Percentiles rank a stretch among this genome's conserved stretches.
Conservation (phyloP, 2,797 vertebrate genomes). For the Crenichthys baileyi region DNA sequence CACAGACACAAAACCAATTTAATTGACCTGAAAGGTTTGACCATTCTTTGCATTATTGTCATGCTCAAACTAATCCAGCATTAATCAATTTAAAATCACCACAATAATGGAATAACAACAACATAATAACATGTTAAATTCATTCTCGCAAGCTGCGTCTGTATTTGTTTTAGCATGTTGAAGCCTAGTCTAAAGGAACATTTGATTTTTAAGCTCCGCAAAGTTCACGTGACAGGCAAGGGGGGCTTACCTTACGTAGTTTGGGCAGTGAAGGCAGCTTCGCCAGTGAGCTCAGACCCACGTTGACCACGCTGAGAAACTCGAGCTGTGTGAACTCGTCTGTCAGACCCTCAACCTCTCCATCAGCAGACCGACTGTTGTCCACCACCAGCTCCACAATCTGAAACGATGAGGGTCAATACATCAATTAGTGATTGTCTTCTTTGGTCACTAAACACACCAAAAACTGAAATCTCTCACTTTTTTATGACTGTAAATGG, state of each 20-base stretch:
- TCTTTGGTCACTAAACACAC: not conserved
- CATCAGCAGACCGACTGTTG: slow-evolving; percentile 91
- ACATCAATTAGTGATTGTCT: not conserved
- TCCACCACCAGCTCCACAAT: slow-evolving; percentile 90
- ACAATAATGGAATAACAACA: no score
- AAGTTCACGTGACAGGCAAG: not conserved
- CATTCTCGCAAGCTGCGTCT: no score
- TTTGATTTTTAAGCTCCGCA: not conserved
- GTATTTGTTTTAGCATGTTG: not conserved
- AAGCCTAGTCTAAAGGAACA: not conserved
- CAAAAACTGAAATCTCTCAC: not conserved
- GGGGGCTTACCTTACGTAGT: slow-evolving; percentile 85
- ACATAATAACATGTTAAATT: no score
- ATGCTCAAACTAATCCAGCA: no score
- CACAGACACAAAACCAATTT: not conserved
- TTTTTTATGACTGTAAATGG: not conserved
- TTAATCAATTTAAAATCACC: no score
- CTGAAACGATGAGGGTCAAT: not conserved
- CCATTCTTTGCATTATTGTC: no score
- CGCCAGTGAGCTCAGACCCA: slow-evolving; percentile 89
- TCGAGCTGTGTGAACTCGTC: slow-evolving; percentile 90
- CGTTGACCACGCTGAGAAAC: slow-evolving; percentile 95
- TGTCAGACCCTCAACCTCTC: slow-evolving; percentile 91
- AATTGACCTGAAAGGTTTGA: no score
- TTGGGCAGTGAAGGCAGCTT: slow-evolving; percentile 90